Conservation (phyloP, 1,140 invertebrate genomes). For the Achatina immaculata region DNA sequence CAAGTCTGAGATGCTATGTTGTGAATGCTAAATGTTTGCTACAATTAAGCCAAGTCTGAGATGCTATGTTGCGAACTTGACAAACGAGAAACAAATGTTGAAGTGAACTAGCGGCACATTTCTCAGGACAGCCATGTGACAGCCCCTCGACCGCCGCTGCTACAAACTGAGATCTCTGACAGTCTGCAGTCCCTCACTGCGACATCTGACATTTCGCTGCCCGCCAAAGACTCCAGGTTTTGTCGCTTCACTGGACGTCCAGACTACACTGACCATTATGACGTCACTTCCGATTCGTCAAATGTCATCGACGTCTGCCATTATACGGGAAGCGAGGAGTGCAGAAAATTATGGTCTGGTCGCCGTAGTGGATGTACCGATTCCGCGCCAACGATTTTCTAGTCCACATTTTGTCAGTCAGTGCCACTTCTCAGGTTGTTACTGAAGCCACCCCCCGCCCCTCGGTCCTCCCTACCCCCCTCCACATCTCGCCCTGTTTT, state of each 20-base stretch:
- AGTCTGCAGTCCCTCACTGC: no score
- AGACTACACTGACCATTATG: conserved; percentile 27
- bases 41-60: no score
- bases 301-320: neutral
- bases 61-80: no score
- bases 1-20: no score
- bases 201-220: neutral
- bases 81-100: no score
- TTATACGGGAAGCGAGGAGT: conserved; percentile 1
- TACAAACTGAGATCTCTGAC: no score
- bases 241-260: neutral
- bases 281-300: conserved; percentile 34
- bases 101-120: no score
- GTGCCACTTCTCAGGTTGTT: neutral
- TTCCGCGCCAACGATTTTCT: conserved; percentile 14
- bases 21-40: no score
- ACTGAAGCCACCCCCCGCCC: neutral
- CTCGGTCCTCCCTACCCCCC: no score
- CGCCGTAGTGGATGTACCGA: neutral
- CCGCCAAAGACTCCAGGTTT: neutral
- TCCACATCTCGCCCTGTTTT: no score
- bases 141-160: no score
- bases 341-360: conserved; percentile 11
- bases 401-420: neutral
- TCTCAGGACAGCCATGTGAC: no score